Conservation (phyloP, 2,797 vertebrate genomes). For the Heteromormyrus szaboi region DNA sequence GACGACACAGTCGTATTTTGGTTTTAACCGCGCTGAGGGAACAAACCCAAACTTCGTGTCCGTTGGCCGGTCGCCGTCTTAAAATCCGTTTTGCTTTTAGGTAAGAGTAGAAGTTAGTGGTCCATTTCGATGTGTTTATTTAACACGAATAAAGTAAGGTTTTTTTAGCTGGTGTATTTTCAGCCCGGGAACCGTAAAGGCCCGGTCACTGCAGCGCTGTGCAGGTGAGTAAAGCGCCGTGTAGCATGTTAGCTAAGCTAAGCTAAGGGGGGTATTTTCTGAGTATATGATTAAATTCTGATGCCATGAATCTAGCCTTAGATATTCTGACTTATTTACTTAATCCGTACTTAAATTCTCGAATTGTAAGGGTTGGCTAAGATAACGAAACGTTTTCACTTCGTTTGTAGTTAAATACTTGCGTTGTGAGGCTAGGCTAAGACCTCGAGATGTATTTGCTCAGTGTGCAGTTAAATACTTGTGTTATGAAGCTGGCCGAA, state of each 20-base stretch:
- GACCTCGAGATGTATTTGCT: neutral
- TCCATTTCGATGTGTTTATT: neutral
- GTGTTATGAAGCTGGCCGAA: neutral
- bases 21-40: neutral
- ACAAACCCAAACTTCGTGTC: conserved; percentile 13
- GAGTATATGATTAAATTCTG: neutral
- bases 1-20: neutral
- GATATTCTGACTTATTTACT: neutral
- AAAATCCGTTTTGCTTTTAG: conserved; percentile 14
- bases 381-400: neutral
- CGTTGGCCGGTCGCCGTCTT: neutral
- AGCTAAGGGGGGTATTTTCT: neutral
- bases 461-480: neutral
- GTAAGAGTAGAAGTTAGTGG: neutral
- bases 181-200: conserved; percentile 52
- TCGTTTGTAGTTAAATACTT: neutral
- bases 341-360: neutral
- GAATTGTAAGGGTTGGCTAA: neutral
- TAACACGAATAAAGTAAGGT: neutral
- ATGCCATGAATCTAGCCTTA: neutral
- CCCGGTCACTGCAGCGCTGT: conserved; percentile 47
- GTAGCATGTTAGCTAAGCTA: neutral
- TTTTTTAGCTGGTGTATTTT: conserved; percentile 36
- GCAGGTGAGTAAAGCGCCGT: conserved; percentile 54
- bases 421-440: conserved; percentile 7